A percentile compares a stretch with the other conserved stretches of the same genome.
These are phyloP conservation scores for Neogobius melanostomus DNA, from an alignment of 2,113 vertebrate genomes.

Conservation along the genomic window DNA sequence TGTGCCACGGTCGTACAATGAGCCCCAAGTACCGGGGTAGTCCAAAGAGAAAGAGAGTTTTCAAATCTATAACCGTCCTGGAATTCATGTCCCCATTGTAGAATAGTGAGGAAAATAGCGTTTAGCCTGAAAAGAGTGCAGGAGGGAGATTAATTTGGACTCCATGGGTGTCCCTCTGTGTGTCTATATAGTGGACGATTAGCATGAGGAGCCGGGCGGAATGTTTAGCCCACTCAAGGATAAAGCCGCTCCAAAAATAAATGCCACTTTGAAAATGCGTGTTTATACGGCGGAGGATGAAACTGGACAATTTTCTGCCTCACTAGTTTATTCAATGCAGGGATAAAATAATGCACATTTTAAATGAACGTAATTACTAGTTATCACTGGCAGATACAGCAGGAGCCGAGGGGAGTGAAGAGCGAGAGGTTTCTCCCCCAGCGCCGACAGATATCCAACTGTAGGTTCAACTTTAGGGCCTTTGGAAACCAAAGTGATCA, in stretches of 20 bases:
- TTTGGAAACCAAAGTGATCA: no score
- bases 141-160: slow-evolving; percentile 61
- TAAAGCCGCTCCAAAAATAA: slow-evolving; percentile 69
- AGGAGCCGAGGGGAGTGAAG: slow-evolving; percentile 67
- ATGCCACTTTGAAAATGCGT: slow-evolving; percentile 63
- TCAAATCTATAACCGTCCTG: slow-evolving; percentile 67
- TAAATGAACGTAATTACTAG: slow-evolving; percentile 83
- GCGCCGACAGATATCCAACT: slow-evolving; percentile 37
- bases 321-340: slow-evolving; percentile 79
- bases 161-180: slow-evolving; percentile 34
- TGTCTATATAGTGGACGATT: slow-evolving; percentile 52
- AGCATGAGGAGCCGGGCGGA: slow-evolving; percentile 57
- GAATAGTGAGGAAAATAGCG: slow-evolving; percentile 54
- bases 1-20: slow-evolving; percentile 69
- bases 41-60: slow-evolving; percentile 71
- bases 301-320: slow-evolving; percentile 85
- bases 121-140: slow-evolving; percentile 59
- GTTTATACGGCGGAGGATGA: slow-evolving; percentile 76
- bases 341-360: slow-evolving; percentile 83
- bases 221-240: slow-evolving; percentile 71
- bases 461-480: not conserved
- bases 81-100: slow-evolving; percentile 71
- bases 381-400: slow-evolving; percentile 76
- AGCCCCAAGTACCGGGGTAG: slow-evolving; percentile 60
- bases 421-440: slow-evolving; percentile 55